Percentiles rank a stretch among this genome's conserved stretches.
These are phyloP conservation scores for Ophioninae sp. DNA, from an alignment of 2,888 invertebrate genomes.

Conservation along the genomic window DNA sequence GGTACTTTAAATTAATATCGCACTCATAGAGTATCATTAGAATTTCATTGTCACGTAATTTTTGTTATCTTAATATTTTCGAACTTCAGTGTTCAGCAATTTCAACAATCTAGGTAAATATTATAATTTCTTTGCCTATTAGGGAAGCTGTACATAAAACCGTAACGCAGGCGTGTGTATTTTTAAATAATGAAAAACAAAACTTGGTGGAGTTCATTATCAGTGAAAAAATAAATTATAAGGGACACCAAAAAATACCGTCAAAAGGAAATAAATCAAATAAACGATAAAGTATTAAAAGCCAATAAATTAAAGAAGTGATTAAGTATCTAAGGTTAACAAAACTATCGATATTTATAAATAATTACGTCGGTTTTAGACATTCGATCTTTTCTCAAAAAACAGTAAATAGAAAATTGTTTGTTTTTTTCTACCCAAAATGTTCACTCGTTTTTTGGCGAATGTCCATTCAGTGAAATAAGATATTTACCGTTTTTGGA, in stretches of 20 bases:
- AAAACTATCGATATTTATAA: too few species aligned
- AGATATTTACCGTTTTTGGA: constrained; percentile 77
- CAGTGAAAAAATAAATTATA: neutral
- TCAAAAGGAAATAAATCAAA: too few species aligned
- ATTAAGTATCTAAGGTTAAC: too few species aligned
- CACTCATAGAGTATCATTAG: neutral
- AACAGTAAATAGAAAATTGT: neutral
- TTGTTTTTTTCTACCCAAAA: neutral
- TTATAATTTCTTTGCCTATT: neutral
- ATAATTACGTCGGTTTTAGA: too few species aligned
- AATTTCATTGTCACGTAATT: neutral
- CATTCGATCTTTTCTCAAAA: neutral
- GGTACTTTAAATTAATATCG: neutral
- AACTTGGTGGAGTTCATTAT: neutral
- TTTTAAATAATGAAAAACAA: neutral
- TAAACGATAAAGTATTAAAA: neutral
- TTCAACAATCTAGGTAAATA: neutral
- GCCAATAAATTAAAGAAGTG: too few species aligned
- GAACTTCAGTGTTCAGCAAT: neutral
- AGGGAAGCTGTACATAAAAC: too few species aligned
- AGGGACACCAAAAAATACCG: too few species aligned
- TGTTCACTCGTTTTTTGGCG: too few species aligned
- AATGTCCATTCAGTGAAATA: neutral
- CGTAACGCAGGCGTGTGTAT: neutral
- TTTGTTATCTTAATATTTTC: too few species aligned